A percentile compares a stretch with the other conserved stretches of the same genome.
These are phyloP conservation scores for Euplexia lucipara DNA, from an alignment of 2,888 invertebrate species.

Conservation along the genomic window DNA sequence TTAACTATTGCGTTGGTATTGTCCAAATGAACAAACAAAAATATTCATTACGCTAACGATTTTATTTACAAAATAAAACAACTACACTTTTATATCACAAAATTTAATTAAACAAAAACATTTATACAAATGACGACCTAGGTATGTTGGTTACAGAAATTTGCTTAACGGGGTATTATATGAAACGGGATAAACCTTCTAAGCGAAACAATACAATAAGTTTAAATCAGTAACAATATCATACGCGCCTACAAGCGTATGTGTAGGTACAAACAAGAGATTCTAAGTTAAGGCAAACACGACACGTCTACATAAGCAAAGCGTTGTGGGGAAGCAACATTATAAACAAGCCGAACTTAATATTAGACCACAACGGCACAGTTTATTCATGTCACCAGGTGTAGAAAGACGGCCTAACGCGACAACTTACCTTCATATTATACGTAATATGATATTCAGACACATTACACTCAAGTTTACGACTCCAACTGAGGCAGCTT, in stretches of 20 bases:
- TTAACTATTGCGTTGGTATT: background rate
- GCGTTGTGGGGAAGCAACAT: slow-evolving; percentile 64
- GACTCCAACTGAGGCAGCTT: slow-evolving; percentile 84
- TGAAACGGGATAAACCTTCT: slow-evolving; percentile 43
- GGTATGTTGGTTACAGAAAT: slow-evolving; percentile 16
- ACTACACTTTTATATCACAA: slow-evolving; percentile 4
- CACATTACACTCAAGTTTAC: slow-evolving; percentile 87
- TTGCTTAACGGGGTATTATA: slow-evolving; percentile 27
- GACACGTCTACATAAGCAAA: slow-evolving; percentile 64
- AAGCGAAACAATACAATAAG: slow-evolving; percentile 56
- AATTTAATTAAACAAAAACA: slow-evolving; percentile 34
- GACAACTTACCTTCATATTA: slow-evolving; percentile 81
- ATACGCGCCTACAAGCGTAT: slow-evolving; percentile 54
- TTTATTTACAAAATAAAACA: slow-evolving; percentile 35
- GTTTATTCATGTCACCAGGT: slow-evolving; percentile 88
- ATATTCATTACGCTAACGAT: slow-evolving; percentile 9
- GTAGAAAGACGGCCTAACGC: slow-evolving; percentile 83
- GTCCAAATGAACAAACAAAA: slow-evolving; percentile 19
- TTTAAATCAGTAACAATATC: slow-evolving; percentile 60
- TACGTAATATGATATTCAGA: slow-evolving; percentile 84
- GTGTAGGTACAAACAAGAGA: slow-evolving; percentile 65
- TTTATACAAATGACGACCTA: slow-evolving; percentile 10
- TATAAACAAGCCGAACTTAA: slow-evolving; percentile 83
- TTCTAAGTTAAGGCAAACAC: slow-evolving; percentile 70
- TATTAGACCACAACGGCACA: slow-evolving; percentile 83